Evolutionary conservation across 2,888 invertebrate species (phyloP), one percentile per base, ranked within the genome.

Genomic region (Abrostola tripartita): DNA sequence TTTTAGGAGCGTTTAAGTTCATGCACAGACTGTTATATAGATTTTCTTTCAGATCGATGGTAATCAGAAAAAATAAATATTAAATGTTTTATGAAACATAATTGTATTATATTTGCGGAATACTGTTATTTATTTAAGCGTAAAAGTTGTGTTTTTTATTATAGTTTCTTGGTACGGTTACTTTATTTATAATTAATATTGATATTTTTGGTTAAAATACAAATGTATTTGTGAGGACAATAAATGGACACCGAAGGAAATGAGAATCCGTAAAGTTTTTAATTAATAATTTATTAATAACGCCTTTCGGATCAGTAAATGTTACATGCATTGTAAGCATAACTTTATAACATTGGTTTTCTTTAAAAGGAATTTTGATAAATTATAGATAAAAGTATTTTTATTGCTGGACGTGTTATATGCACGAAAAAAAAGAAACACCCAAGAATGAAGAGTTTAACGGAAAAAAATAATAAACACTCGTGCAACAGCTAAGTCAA

Each of bases 361-460:
- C 51, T 52, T 52, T 37, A 52, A 37, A 52, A 52, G 51, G 36
- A 50, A 50, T 50, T 36, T 50, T 50, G 36, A 50, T 50, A 52
- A 52, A 52, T 52, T 52, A 52, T 37, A 12, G 8, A 52, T 37
- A 52, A 12, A 50, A 8, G n/a, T 50, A 36, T 50, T 50, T 52
- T 52, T 52, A 52, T 52, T 52, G 35, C 51, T 52, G 51, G 51
- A 52, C 51, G 37, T 52, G 51, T 52, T 52, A 52, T 52, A 52
- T 52, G 51, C 51, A 52, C 37, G 51, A 52, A 52, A 52, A 52
- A 52, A 36, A 36, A 37, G 51, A 52, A 52, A 52, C 37, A 52
- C 51, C n/a, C n/a, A n/a, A n/a, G n/a, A n/a, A n/a, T n/a, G n/a
- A n/a, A n/a, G n/a, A n/a, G n/a, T n/a, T n/a, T n/a, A n/a, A n/a